Base-by-base conservation (phyloP, 2,888 invertebrate genomes). In the Helicoverpa assulta region DNA sequence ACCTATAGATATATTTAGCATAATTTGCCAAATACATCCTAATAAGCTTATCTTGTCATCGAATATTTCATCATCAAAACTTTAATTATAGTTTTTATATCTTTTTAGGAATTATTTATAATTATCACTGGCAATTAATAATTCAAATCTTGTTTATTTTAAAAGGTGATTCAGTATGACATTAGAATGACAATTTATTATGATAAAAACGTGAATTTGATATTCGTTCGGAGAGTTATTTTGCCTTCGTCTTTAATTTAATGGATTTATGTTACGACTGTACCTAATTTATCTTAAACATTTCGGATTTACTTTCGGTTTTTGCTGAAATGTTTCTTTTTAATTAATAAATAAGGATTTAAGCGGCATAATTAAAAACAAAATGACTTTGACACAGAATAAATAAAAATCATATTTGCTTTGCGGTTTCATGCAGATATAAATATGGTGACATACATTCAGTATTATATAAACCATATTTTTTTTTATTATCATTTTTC, bases 181-280 rank as follows among this genome's bases (percentile, higher is more conserved):
- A 81, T 78, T 82, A 79, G 80, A 84, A 80, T 73, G 73, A 69
- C 77, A 75, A 75, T 80, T 80, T 84, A 59, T 84, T 76, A 83
- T 83, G 59, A 67, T 70, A 66, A 71, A 70, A 64, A 61, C 68
- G 63, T 67, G 57, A 72, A 73, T 78, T 76, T 79, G 33, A 53
- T 70, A 57, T 57, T 73, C 67, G 60, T 59, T 69, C 37, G 60
- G 53, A 56, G 59, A 52, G 57, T 62, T 70, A 60, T 66, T 79
- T 70, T 78, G 70, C 21, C 56, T 26, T 59, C 55, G 50, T 51
- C 65, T 54, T 58, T 75, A 72, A 77, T 74, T 60, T 70, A 66
- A 75, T 58, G 75, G 50, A 76, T 58, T 67, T 64, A 73, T 73
- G 51, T 59, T 62, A 70, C 55, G 61, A 52, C 26, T 58, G 60